Evolutionary conservation across 2,888 invertebrate species (phyloP), one percentile per base, ranked within the genome.

Genomic region (Ryuthela nishihirai): DNA sequence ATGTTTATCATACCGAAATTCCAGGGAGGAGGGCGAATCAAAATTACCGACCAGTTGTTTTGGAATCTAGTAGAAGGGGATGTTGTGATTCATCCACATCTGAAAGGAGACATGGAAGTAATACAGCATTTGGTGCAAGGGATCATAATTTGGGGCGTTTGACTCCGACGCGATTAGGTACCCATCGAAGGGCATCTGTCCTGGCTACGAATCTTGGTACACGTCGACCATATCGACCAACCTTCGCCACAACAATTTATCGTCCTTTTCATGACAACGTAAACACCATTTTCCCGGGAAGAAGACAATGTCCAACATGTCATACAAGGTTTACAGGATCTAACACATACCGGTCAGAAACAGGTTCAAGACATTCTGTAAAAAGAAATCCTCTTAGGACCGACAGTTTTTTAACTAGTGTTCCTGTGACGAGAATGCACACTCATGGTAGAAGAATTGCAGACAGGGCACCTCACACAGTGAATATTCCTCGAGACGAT

Each of bases 351-450:
- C n/a, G n/a, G n/a, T n/a, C n/a, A n/a, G n/a, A n/a, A n/a, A n/a
- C n/a, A n/a, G n/a, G n/a, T n/a, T n/a, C n/a, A n/a, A 1, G 10
- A 43, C 4, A 17, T 7, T 7, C 12, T 17, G 7, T 20, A 24
- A 12, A 23, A 41, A 25, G 6, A 9, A 43, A 44, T 21, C 10
- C 32, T 10, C 9, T 23, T 23, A 21, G 18, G 3, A 42, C 32
- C 12, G 29, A 38, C 20, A 23, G 45, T 4, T 59, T 53, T 43
- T 26, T 59, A n/a, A 59, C 59, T 20, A 53, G 59, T 40, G 15
- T 59, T 12, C 59, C 53, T 3, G 53, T 47, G 3, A 20, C 20
- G 6, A 5, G 7, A 12, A 23, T 34, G 17, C 35, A 17, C 4
- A 38, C 48, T 3, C 39, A 50, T 9, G 32, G 23, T 6, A 18